phyloP scores from a whole-genome alignment of 30 jellyfish, hydroid and myxozoan species.

The Pelagia noctiluca region DNA sequence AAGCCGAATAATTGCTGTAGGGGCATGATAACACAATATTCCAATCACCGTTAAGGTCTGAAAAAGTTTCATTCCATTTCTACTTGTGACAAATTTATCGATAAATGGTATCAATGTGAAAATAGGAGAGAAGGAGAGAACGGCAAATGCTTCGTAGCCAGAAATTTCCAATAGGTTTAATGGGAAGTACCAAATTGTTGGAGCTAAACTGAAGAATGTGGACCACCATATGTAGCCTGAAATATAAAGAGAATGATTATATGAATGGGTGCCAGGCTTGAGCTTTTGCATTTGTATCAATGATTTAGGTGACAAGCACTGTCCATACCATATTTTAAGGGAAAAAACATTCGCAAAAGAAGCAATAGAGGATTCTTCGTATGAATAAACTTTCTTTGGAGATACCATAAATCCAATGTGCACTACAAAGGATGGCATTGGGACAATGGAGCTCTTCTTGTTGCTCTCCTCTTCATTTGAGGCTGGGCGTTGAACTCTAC shows the following conservation, averaged over 20 bases:
- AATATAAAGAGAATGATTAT: background rate
- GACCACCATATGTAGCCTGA: constrained; percentile 78
- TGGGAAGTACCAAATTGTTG: constrained; percentile 81
- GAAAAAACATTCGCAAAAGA: background rate
- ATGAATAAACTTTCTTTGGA: background rate
- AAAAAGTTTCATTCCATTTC: constrained; percentile 34
- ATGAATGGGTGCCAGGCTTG: background rate
- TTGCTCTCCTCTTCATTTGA: no score
- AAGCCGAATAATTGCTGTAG: constrained; percentile 58
- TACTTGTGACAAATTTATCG: constrained; percentile 34
- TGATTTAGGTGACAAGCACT: background rate
- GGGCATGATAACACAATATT: constrained; percentile 65
- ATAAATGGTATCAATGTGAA: constrained; percentile 49
- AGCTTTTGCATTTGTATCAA: background rate
- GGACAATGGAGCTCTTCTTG: no score
- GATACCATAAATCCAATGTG: background rate
- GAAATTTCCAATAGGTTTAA: constrained; percentile 66
- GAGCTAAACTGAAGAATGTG: constrained; percentile 70
- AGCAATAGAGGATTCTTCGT: background rate
- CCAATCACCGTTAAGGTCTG: constrained; percentile 49
- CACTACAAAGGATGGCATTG: no score
- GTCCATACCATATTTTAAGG: background rate
- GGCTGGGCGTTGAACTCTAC: no score
- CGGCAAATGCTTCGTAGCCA: constrained; percentile 80
- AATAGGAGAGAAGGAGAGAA: constrained; percentile 60